Evolutionary conservation across 2,113 vertebrate genomes (phyloP), one percentile per base, ranked within the genome.

Genomic region (Gasterosteus nipponicus): DNA sequence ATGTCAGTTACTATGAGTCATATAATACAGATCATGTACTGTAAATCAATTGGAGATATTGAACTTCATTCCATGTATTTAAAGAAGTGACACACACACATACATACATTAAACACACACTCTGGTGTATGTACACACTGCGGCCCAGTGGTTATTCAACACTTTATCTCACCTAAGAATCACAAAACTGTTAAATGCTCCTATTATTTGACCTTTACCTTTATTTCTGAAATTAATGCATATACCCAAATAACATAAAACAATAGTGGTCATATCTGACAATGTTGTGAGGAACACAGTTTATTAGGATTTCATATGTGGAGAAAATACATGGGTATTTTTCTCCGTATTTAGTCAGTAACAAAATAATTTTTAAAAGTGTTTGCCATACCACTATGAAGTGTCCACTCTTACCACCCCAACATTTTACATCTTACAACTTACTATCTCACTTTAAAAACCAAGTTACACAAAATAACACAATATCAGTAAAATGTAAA

Each of bases 381-480:
- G 62, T 89, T 87, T 90, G 83, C 87, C 92, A 92, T 87, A 92
- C 58, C 92, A 93, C 49, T 91, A 92, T 92, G 91, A 88, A 89
- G 86, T 91, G 86, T 86, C 77, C 33, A 4, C 62, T 78, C 39
- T 54, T 47, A 49, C 69, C 78, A 83, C 67, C 83, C 84, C 73
- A 78, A 80, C 61, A 80, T 66, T 73, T 70, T 53, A 77, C 61
- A 51, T 38, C 57, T 70, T 53, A 77, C 61, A 51, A 33, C 57
- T 64, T 42, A 60, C 41, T 75, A 26, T 59, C n/a, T 41, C 53
- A 73, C 73, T 22, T 53, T 44, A n/a, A 81, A 73, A 62, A 64
- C 64, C 80, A 78, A 69, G 5, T 75, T 1, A 81, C 84, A 79
- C 46, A 77, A 82, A 49, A 64, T 29, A 73, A 66, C 26, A 66